phyloP scores from a whole-genome alignment of 1,140 invertebrate genomes.

The Bathynomus jamesi region DNA sequence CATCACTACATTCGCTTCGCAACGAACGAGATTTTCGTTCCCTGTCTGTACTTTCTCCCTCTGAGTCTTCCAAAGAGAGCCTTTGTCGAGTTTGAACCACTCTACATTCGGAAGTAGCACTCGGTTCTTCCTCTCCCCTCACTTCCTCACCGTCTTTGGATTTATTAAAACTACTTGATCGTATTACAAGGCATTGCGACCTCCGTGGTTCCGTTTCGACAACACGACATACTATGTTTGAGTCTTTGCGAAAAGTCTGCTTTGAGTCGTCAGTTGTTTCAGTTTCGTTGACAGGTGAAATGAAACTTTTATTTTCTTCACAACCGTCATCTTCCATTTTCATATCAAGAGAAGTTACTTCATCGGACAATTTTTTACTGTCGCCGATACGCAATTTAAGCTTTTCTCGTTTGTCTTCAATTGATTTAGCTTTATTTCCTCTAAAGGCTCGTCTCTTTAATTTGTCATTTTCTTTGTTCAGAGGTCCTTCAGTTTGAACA shows the following conservation, averaged over 20 bases:
- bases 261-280: no score
- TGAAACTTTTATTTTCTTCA: no score
- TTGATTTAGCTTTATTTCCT: neutral
- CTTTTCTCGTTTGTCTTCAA: neutral
- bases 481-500: neutral
- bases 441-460: neutral
- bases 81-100: slow-evolving; percentile 24
- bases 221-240: slow-evolving; percentile 23
- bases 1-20: slow-evolving; percentile 22
- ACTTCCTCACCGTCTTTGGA: neutral
- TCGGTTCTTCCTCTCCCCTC: slow-evolving; percentile 8
- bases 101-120: slow-evolving; percentile 20
- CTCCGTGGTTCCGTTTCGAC: slow-evolving; percentile 22
- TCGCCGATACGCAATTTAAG: neutral
- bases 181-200: slow-evolving; percentile 28
- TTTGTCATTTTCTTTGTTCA: neutral
- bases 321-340: no score
- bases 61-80: slow-evolving; percentile 26
- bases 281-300: no score
- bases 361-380: neutral
- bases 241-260: neutral
- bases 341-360: no score
- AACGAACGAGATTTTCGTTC: slow-evolving; percentile 2
- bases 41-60: slow-evolving; percentile 20
- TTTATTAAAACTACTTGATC: slow-evolving; percentile 5